These are phyloP conservation scores for Arge pagana DNA, from an alignment of 2,888 invertebrate species.

Conservation along the genomic window DNA sequence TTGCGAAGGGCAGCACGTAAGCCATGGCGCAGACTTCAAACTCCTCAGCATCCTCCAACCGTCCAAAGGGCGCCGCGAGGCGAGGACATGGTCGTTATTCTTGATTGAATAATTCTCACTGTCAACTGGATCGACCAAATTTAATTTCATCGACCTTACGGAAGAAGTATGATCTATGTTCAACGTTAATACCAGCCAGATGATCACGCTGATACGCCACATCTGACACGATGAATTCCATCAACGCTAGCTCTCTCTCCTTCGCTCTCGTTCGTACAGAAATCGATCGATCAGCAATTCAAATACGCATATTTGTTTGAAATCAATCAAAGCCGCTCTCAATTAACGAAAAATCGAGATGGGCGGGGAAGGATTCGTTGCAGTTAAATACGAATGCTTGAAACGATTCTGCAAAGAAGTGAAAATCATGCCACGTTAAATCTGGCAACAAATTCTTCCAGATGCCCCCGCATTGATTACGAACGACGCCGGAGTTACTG, in stretches of 20 bases:
- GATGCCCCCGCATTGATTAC: no score
- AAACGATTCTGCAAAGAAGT: no score
- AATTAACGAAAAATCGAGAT: no score
- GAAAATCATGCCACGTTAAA: no score
- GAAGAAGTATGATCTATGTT: slow-evolving; percentile 2
- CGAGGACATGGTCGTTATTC: slow-evolving; percentile 58
- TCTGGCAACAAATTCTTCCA: no score
- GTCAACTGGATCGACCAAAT: slow-evolving; percentile 15
- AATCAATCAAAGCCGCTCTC: no score
- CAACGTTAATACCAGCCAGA: slow-evolving; percentile 20
- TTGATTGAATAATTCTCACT: slow-evolving; percentile 52
- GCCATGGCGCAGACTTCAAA: slow-evolving; percentile 72
- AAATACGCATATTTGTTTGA: no score
- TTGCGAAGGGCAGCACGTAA: slow-evolving; percentile 83
- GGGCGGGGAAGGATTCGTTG: no score
- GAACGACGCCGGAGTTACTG: slow-evolving; percentile 23
- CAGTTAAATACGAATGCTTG: no score
- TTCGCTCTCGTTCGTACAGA: background rate
- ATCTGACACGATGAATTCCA: background rate
- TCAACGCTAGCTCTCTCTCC: slow-evolving; percentile 4
- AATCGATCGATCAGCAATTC: background rate
- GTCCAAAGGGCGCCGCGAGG: slow-evolving; percentile 49
- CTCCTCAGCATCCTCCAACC: slow-evolving; percentile 38
- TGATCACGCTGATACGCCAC: background rate
- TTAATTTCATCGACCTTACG: background rate